phyloP scores from a whole-genome alignment of 1,140 invertebrate species.

The Penaeus chinensis region DNA sequence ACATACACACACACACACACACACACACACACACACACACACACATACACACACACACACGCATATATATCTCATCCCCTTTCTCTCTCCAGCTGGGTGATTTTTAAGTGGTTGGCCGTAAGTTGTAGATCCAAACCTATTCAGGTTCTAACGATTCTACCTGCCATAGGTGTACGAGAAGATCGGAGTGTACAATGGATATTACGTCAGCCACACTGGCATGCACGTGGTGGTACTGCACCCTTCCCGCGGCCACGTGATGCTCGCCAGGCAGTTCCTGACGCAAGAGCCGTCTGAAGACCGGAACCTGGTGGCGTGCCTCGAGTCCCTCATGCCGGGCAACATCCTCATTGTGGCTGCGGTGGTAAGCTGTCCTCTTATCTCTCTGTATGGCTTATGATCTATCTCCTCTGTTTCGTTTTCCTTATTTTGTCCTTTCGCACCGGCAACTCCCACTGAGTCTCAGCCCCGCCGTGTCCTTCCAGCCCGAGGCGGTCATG shows the following conservation, averaged over 20 bases:
- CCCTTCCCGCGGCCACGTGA: constrained; percentile 9
- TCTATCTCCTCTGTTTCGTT: too few relatives aligned
- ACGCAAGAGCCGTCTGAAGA: constrained; percentile 45
- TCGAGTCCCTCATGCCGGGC: constrained; percentile 32
- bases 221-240: constrained; percentile 38
- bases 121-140: too few relatives aligned
- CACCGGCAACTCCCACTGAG: too few relatives aligned
- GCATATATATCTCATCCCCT: too few relatives aligned
- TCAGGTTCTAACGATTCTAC: not conserved
- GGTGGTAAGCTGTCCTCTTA: constrained; percentile 17
- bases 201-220: constrained; percentile 18
- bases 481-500: constrained; percentile 35
- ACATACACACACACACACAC: too few relatives aligned
- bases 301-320: constrained; percentile 31
- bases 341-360: constrained; percentile 35
- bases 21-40: too few relatives aligned
- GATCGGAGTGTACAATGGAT: not conserved
- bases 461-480: too few relatives aligned
- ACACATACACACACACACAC: too few relatives aligned
- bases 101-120: too few relatives aligned
- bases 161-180: constrained; percentile 42
- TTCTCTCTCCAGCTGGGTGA: too few relatives aligned
- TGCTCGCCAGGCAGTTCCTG: constrained; percentile 38
- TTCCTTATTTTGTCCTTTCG: too few relatives aligned
- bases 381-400: too few relatives aligned